phyloP scores from a whole-genome alignment of 2,888 invertebrate species.

The Ophion ventricosus region DNA sequence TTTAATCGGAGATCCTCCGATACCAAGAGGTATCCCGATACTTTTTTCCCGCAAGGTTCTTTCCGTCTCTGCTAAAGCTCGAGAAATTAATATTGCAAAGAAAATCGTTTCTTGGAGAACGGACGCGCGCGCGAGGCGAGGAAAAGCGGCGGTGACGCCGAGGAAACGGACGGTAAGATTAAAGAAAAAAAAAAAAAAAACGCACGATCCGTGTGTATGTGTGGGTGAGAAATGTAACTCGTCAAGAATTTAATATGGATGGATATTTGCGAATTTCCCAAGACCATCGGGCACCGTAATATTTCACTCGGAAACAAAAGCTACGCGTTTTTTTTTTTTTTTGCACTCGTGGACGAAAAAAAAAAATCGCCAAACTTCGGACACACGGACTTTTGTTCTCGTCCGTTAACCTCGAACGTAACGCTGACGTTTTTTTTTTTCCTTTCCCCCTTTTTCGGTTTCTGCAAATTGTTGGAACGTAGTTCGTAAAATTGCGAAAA shows the following conservation, averaged over 20 bases:
- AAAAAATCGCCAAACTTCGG: neutral
- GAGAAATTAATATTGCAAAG: too few relatives aligned
- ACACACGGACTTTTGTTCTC: neutral
- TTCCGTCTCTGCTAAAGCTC: neutral
- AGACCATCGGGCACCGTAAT: neutral
- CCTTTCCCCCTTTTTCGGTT: neutral
- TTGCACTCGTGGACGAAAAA: neutral
- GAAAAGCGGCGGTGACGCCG: slow-evolving; percentile 7
- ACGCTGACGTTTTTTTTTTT: neutral
- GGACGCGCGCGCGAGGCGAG: neutral
- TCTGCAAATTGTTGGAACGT: neutral
- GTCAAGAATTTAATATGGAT: slow-evolving; percentile 37
- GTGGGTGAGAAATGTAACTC: slow-evolving; percentile 3
- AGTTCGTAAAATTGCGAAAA: neutral
- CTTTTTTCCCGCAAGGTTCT: neutral
- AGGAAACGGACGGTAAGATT: slow-evolving; percentile 34
- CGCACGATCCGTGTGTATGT: slow-evolving; percentile 1
- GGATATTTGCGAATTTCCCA: neutral
- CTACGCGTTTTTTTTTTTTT: too few relatives aligned
- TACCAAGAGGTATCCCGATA: neutral
- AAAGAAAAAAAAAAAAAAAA: slow-evolving; percentile 33
- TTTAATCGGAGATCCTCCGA: neutral
- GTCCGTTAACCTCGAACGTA: slow-evolving; percentile 14
- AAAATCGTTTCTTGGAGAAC: slow-evolving; percentile 5
- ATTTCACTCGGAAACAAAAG: neutral